Conservation (phyloP, 2,113 vertebrate species). For the Edolisoma coerulescens region DNA sequence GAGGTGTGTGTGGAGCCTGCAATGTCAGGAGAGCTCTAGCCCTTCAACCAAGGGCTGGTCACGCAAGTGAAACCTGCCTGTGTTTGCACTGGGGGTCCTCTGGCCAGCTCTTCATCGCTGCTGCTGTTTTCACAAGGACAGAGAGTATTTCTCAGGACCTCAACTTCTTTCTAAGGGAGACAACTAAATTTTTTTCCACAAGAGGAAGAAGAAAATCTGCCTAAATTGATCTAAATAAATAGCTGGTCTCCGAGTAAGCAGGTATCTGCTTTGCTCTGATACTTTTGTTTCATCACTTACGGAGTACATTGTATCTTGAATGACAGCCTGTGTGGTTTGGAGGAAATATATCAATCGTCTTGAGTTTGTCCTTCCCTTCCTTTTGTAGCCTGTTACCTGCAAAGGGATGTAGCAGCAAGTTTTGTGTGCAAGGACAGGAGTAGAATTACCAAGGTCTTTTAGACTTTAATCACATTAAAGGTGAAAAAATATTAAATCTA, state of each 20-base stretch:
- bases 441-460: neutral
- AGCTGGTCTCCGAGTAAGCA: neutral
- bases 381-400: neutral
- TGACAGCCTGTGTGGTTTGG: neutral
- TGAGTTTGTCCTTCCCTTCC: neutral
- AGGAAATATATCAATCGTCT: neutral
- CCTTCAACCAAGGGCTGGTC: neutral
- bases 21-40: neutral
- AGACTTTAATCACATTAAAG: conserved; percentile 3
- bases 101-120: neutral
- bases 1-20: neutral
- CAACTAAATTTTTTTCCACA: neutral
- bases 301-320: neutral
- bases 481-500: conserved; percentile 9
- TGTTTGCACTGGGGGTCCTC: neutral
- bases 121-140: neutral
- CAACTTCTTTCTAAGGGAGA: neutral
- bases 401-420: neutral
- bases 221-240: neutral
- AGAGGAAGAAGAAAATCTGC: neutral
- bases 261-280: neutral
- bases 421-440: neutral
- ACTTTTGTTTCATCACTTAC: neutral
- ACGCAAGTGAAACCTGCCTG: neutral
- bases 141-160: neutral